phyloP scores from a whole-genome alignment of 1,140 invertebrate genomes.

The Temnothorax curvispinosus region DNA sequence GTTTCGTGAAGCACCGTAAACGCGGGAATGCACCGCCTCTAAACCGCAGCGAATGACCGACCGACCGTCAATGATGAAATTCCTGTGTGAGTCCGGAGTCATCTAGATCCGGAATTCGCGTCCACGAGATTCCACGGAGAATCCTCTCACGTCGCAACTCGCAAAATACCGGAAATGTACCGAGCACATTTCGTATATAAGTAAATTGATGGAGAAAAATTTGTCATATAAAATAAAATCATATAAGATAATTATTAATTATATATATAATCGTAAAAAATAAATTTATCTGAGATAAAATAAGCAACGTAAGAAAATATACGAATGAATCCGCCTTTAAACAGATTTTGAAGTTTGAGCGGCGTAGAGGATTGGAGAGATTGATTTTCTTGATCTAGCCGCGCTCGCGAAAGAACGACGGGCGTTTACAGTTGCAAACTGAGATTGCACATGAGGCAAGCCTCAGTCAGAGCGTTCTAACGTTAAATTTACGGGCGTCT shows the following conservation, averaged over 20 bases:
- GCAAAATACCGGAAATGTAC: background rate
- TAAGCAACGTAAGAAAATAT: background rate
- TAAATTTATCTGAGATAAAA: background rate
- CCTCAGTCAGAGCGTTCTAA: conserved; percentile 42
- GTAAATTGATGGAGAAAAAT: background rate
- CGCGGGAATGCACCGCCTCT: conserved; percentile 20
- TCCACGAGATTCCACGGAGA: background rate
- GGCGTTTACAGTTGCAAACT: conserved; percentile 31
- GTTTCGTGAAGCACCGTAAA: conserved; percentile 66
- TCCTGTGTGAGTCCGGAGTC: conserved; percentile 14
- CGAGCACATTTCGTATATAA: background rate
- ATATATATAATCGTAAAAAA: background rate
- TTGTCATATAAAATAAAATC: background rate
- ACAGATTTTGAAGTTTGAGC: background rate
- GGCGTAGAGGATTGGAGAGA: background rate
- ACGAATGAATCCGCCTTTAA: background rate
- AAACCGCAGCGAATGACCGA: conserved; percentile 55
- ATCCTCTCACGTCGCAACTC: background rate
- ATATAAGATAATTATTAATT: background rate
- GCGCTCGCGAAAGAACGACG: background rate
- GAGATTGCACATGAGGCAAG: conserved; percentile 30
- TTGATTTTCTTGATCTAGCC: conserved; percentile 6
- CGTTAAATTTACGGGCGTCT: conserved; percentile 50
- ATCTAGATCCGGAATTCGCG: conserved; percentile 30
- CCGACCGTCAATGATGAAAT: conserved; percentile 40